Percentiles rank a stretch among this genome's conserved stretches.
These are phyloP conservation scores for Phengaris alcon DNA, from an alignment of 2,888 invertebrate species.

Conservation along the genomic window DNA sequence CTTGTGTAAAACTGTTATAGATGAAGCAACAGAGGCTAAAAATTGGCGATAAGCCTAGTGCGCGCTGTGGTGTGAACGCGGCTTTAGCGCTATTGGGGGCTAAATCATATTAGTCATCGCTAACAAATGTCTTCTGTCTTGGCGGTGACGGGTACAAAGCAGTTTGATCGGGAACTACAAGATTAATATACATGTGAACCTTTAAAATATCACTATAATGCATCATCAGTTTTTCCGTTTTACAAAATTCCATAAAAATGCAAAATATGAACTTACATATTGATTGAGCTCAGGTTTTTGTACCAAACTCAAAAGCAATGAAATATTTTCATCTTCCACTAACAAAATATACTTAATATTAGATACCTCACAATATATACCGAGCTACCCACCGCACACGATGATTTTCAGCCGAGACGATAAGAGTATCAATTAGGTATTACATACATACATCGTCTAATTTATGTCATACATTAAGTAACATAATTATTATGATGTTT, in stretches of 20 bases:
- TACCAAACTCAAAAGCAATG: too few species aligned
- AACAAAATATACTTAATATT: too few species aligned
- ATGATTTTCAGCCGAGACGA: neutral
- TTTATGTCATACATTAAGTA: neutral
- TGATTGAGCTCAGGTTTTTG: too few species aligned
- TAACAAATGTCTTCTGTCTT: conserved; percentile 34
- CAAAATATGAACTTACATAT: neutral
- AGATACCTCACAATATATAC: too few species aligned
- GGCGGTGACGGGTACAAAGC: conserved; percentile 30
- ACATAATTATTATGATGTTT: neutral
- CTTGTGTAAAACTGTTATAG: neutral
- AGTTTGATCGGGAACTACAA: conserved; percentile 25
- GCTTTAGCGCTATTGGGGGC: conserved; percentile 29
- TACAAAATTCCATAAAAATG: neutral
- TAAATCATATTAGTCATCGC: conserved; percentile 36
- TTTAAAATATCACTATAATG: conserved; percentile 28
- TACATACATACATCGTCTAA: neutral
- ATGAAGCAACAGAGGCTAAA: neutral
- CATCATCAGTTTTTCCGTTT: neutral
- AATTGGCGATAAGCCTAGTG: neutral
- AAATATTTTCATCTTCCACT: too few species aligned
- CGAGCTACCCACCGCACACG: neutral
- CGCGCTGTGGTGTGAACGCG: conserved; percentile 16
- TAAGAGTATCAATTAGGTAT: neutral
- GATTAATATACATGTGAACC: conserved; percentile 22